Base-by-base conservation (phyloP, 2,888 invertebrate genomes). In the Odontocolon sp. region DNA sequence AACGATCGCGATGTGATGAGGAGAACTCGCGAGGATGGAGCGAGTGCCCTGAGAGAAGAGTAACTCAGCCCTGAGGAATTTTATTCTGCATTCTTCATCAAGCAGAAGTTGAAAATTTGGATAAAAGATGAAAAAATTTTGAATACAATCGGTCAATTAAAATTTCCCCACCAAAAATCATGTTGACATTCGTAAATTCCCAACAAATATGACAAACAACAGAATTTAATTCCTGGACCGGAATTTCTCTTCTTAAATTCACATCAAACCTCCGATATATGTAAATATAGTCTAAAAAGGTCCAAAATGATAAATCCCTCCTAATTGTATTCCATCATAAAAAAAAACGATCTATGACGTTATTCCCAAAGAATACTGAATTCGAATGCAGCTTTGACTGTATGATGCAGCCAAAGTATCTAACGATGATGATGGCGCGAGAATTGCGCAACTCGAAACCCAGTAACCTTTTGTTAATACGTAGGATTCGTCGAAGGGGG, bases 361-460 rank as follows among this genome's bases (percentile, higher is more conserved):
- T 38, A 59, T 47, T 38, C 2, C 14, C 23, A 18, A 38, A 9
- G 5, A 31, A 42, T 23, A 50, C 4, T 18, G 47, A 33, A 11
- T 18, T 9, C 23, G 36, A 36, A 33, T 4, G 16, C 45, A 11
- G 21, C 5, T 11, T 23, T 50, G 11, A n/a, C 2, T 14, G 4
- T 42, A 50, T 28, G 56, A 57, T 52, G 47, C 56, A 23, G 42
- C n/a, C n/a, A n/a, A n/a, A n/a, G n/a, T n/a, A n/a, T n/a, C n/a
- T n/a, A n/a, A n/a, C n/a, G n/a, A 28, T 54, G 57, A 40, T 38
- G 52, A 16, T 9, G 70, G 36, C 45, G 67, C 47, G 56, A 50
- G 70, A 69, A 74, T 88, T 85, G 82, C 83, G 82, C 85, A 88
- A 88, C 80, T 73, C 66, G 81, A 85, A 87, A 84, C 87, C 88